Percentiles rank a stretch among this genome's conserved stretches.
phyloP scores from a whole-genome alignment of 2,888 invertebrate species.

The Aleiodes leptofemur region DNA sequence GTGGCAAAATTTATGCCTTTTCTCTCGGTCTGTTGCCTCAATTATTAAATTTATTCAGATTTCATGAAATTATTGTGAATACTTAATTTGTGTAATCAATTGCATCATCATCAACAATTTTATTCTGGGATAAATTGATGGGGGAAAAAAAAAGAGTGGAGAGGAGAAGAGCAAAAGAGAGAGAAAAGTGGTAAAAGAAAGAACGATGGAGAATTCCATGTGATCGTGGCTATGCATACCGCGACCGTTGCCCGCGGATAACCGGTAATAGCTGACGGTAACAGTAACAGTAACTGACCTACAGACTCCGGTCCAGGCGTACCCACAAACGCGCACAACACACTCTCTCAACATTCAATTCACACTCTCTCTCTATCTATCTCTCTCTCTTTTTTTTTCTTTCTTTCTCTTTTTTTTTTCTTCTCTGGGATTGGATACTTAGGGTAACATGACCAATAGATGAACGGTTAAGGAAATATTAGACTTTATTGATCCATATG shows the following conservation, averaged over 20 bases:
- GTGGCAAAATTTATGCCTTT: no score
- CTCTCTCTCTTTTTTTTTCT: no score
- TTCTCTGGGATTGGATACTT: no score
- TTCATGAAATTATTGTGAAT: slow-evolving; percentile 14
- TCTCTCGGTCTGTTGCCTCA: no score
- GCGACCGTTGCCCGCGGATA: slow-evolving; percentile 65
- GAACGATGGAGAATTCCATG: slow-evolving; percentile 48
- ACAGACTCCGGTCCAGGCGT: slow-evolving; percentile 59
- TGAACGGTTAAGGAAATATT: no score
- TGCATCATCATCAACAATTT: slow-evolving; percentile 19
- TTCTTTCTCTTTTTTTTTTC: no score
- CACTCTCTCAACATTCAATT: slow-evolving; percentile 36
- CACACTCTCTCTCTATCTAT: slow-evolving; percentile 9
- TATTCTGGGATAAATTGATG: no score
- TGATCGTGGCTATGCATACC: slow-evolving; percentile 57
- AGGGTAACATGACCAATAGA: no score
- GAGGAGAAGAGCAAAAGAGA: not conserved
- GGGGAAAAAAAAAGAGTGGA: not conserved
- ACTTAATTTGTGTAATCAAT: slow-evolving; percentile 5
- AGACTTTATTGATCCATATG: no score
- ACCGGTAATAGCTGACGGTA: slow-evolving; percentile 66
- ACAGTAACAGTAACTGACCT: slow-evolving; percentile 69
- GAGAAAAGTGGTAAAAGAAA: slow-evolving; percentile 35
- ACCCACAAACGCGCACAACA: slow-evolving; percentile 43
- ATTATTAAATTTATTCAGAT: not conserved